Evolutionary conservation across 2,113 vertebrate species (phyloP).

Genomic region (Oxyura jamaicensis): DNA sequence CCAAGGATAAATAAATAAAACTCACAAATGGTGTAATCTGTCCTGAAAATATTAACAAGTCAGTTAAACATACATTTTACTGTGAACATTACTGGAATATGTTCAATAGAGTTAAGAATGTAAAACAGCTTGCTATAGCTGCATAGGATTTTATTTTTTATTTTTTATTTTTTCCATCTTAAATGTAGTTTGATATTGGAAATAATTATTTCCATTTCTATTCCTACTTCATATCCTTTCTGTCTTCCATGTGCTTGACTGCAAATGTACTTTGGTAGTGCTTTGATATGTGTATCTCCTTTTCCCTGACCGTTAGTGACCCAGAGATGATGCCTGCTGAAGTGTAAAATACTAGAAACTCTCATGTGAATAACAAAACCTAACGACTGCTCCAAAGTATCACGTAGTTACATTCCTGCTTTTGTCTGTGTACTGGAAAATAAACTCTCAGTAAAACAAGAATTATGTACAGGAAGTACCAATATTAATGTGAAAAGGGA

Average conservation of each 20-base stretch:
- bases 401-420: background rate
- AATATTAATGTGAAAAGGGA: conserved; percentile 1
- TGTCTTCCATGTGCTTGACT: background rate
- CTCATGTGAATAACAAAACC: background rate
- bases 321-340: background rate
- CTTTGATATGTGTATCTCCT: background rate
- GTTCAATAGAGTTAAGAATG: background rate
- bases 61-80: background rate
- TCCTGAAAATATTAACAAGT: background rate
- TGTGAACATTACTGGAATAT: background rate
- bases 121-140: background rate
- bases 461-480: background rate
- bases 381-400: background rate
- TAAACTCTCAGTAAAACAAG: background rate
- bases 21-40: background rate
- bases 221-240: background rate
- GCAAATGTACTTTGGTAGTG: background rate
- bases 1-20: background rate
- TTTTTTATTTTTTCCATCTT: background rate
- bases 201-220: background rate
- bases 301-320: background rate
- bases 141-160: background rate
- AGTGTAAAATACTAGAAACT: background rate
- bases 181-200: background rate
- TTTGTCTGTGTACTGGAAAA: background rate